Evolutionary conservation across 2,888 invertebrate species (phyloP).

Genomic region (Tetrapedia diversipes): DNA sequence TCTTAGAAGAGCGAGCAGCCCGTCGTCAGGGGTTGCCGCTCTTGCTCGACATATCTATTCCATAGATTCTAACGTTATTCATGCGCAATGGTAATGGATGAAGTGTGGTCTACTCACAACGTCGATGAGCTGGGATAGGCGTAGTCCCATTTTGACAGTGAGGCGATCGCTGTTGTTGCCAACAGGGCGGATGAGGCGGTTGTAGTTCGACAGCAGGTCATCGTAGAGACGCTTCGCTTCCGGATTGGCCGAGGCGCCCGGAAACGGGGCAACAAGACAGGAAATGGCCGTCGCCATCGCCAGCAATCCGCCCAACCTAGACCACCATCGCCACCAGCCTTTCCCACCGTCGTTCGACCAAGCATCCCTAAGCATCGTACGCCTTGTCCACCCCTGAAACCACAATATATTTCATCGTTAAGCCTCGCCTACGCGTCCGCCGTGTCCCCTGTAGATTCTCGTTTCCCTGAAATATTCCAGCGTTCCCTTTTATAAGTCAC

Average conservation of each 20-base stretch:
- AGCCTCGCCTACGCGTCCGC: background rate
- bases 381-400: constrained; percentile 92
- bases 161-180: constrained; percentile 97
- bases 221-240: constrained; percentile 97
- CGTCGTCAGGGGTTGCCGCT: constrained; percentile 6
- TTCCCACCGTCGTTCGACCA: constrained; percentile 82
- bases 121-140: constrained; percentile 95
- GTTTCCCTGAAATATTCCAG: no score
- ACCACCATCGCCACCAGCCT: constrained; percentile 78
- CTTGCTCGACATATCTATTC: constrained; percentile 49
- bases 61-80: constrained; percentile 51
- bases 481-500: background rate
- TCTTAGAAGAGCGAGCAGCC: background rate
- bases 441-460: background rate
- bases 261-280: constrained; percentile 80
- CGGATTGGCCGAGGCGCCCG: constrained; percentile 91
- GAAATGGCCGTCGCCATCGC: constrained; percentile 89
- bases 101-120: constrained; percentile 88
- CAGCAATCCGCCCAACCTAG: constrained; percentile 84
- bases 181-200: constrained; percentile 96
- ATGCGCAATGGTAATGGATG: constrained; percentile 52
- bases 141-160: constrained; percentile 96
- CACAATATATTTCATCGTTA: constrained; percentile 43
- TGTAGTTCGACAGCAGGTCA: constrained; percentile 97
- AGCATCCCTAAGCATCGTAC: constrained; percentile 89